Evolutionary conservation across 1,140 invertebrate species (phyloP).

Genomic region (Ceratitis capitata): DNA sequence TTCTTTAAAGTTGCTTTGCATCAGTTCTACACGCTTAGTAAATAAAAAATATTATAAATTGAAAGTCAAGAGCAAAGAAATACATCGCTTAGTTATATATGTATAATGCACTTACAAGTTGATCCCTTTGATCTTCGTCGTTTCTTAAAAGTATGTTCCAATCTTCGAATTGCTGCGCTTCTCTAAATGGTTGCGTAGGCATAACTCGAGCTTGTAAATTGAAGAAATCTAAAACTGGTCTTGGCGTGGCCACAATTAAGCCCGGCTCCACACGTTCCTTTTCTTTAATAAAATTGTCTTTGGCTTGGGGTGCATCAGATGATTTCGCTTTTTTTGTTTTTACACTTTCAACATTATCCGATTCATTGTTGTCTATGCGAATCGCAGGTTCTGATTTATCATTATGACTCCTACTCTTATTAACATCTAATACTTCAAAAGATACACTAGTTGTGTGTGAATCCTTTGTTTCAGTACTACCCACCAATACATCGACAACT

Average conservation of each 20-base stretch:
- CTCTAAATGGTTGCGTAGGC: slow-evolving; percentile 20
- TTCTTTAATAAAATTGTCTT: background rate
- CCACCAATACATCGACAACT: background rate
- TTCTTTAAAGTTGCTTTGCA: slow-evolving; percentile 23
- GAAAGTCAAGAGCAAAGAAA: no score
- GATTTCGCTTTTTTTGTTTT: background rate
- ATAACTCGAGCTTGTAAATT: slow-evolving; percentile 9
- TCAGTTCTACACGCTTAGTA: slow-evolving; percentile 22
- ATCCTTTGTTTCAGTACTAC: background rate
- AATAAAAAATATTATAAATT: no score
- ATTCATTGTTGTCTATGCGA: background rate
- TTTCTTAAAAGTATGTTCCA: slow-evolving; percentile 24
- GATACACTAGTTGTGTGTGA: background rate
- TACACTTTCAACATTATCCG: background rate
- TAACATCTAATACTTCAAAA: background rate
- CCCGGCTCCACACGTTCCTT: background rate
- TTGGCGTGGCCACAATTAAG: background rate
- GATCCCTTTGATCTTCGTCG: slow-evolving; percentile 30
- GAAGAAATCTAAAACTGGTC: slow-evolving; percentile 34
- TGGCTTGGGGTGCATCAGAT: background rate
- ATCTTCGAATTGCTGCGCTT: slow-evolving; percentile 10
- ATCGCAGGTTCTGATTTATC: background rate
- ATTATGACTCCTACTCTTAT: background rate
- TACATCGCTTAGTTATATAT: no score
- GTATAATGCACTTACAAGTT: background rate